phyloP scores from a whole-genome alignment of 2,113 vertebrate species.

The Merops nubicus region DNA sequence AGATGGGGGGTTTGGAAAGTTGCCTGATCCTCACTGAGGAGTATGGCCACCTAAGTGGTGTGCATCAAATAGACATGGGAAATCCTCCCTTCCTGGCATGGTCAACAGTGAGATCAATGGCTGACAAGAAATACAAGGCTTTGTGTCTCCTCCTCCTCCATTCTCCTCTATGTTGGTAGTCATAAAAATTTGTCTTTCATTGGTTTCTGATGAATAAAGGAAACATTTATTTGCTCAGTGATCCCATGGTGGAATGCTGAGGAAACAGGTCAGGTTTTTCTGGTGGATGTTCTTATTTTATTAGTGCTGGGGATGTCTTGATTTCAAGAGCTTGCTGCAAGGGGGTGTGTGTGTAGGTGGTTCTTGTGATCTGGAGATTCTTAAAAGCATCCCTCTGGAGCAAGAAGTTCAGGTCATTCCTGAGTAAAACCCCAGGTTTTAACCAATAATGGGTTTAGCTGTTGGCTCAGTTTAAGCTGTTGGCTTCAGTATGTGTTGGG shows the following conservation, averaged over 20 bases:
- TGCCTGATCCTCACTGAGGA: not conserved
- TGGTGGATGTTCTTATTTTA: not conserved
- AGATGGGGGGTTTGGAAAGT: not conserved
- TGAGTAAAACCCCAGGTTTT: not conserved
- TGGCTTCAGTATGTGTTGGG: not conserved
- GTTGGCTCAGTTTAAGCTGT: not conserved
- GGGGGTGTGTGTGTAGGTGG: not conserved
- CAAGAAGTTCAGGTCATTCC: not conserved
- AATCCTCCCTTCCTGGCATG: not conserved
- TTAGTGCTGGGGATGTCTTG: not conserved
- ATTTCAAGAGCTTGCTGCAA: not conserved
- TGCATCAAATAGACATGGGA: not conserved
- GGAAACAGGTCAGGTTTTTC: not conserved
- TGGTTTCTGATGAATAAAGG: not conserved
- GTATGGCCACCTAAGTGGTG: not conserved
- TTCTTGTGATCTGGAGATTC: not conserved
- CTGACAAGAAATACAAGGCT: not conserved
- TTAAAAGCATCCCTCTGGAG: constrained; percentile 33
- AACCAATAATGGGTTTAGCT: not conserved
- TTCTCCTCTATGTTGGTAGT: not conserved
- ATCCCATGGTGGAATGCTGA: not conserved
- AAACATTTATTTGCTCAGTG: not conserved
- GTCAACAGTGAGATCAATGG: not conserved
- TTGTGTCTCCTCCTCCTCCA: not conserved
- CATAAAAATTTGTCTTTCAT: not conserved